Evolutionary conservation across 2,797 vertebrate genomes (phyloP).

Genomic region (Sphenodon punctatus): DNA sequence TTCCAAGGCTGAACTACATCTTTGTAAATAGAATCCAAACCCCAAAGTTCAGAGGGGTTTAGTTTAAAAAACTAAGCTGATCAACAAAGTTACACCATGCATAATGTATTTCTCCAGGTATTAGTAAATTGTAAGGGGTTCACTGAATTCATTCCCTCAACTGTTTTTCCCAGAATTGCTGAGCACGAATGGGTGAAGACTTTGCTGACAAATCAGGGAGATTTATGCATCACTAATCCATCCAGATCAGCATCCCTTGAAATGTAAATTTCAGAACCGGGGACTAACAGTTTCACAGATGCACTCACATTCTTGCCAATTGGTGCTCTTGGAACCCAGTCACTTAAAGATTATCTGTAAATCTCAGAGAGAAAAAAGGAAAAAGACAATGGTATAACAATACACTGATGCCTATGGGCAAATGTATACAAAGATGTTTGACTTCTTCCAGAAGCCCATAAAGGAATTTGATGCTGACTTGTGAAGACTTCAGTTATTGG

Average conservation of each 20-base stretch:
- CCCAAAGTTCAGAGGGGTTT: background rate
- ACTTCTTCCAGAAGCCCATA: background rate
- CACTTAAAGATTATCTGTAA: slow-evolving; percentile 53
- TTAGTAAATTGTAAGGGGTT: slow-evolving; percentile 1
- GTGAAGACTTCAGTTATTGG: background rate
- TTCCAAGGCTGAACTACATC: background rate
- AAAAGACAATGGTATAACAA: background rate
- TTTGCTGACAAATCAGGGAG: slow-evolving; percentile 21
- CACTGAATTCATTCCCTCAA: background rate
- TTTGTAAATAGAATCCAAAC: background rate
- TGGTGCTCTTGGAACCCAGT: slow-evolving; percentile 1
- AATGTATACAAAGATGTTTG: slow-evolving; percentile 27
- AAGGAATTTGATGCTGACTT: background rate
- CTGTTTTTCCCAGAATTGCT: slow-evolving; percentile 6
- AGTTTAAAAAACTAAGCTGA: background rate
- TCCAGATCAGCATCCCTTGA: slow-evolving; percentile 40
- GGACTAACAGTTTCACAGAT: slow-evolving; percentile 26
- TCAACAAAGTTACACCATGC: background rate
- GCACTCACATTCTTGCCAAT: background rate
- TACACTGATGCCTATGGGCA: slow-evolving; percentile 29
- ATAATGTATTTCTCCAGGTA: background rate
- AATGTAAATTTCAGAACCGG: slow-evolving; percentile 40
- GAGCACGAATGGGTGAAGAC: background rate
- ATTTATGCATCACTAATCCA: slow-evolving; percentile 30
- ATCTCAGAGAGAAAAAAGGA: slow-evolving; percentile 37